phyloP scores from a whole-genome alignment of 1,140 invertebrate species.

The Nautilus pompilius region DNA sequence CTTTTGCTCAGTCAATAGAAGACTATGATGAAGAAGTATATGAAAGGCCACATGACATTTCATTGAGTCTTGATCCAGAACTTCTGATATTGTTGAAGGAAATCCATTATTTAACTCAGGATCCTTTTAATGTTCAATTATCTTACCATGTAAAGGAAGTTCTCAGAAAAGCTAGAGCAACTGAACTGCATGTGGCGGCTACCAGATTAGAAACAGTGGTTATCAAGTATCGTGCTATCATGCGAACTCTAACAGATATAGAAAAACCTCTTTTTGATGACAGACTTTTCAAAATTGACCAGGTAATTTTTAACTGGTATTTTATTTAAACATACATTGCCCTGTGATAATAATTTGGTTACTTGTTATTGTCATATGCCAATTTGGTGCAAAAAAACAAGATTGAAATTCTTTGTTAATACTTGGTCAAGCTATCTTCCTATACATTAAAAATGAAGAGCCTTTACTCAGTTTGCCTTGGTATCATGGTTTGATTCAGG shows the following conservation, averaged over 20 bases:
- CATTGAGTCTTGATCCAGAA: constrained; percentile 51
- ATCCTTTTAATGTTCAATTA: constrained; percentile 45
- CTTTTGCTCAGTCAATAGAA: constrained; percentile 39
- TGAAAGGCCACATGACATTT: constrained; percentile 44
- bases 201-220: constrained; percentile 52
- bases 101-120: constrained; percentile 46
- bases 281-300: constrained; percentile 49
- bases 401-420: too few relatives aligned
- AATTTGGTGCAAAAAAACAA: too few relatives aligned
- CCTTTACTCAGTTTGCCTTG: too few relatives aligned
- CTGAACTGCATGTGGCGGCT: constrained; percentile 41
- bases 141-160: constrained; percentile 46
- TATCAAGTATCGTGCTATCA: constrained; percentile 54
- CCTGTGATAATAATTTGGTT: neutral
- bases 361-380: too few relatives aligned
- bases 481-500: too few relatives aligned
- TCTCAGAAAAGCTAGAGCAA: constrained; percentile 42
- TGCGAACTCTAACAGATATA: constrained; percentile 50
- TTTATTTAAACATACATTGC: neutral
- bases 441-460: too few relatives aligned
- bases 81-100: constrained; percentile 48
- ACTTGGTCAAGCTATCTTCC: too few relatives aligned
- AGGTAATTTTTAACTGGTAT: constrained; percentile 26
- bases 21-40: constrained; percentile 49
- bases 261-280: constrained; percentile 52